Evolutionary conservation across 2,113 vertebrate species (phyloP).

Genomic region (Geococcyx californianus): DNA sequence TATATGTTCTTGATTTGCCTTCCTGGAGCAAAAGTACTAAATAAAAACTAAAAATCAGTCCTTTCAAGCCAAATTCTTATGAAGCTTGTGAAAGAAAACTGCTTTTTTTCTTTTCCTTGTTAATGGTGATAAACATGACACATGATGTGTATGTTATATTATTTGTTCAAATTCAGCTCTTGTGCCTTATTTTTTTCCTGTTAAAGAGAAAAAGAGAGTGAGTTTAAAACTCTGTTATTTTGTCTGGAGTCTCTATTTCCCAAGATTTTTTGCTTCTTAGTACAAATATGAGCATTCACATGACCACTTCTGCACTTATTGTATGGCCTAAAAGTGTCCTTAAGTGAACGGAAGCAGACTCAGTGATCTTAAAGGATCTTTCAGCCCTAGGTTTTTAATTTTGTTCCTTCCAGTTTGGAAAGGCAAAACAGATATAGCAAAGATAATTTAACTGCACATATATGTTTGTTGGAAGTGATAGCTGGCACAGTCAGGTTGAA

Average conservation of each 20-base stretch:
- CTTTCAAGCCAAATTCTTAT: background rate
- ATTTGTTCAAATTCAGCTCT: background rate
- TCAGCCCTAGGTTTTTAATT: background rate
- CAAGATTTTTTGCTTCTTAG: background rate
- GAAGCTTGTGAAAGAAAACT: background rate
- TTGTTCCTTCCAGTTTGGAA: background rate
- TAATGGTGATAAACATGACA: background rate
- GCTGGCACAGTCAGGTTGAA: background rate
- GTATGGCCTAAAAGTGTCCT: background rate
- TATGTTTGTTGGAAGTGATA: background rate
- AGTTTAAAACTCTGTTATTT: background rate
- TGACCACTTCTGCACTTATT: background rate
- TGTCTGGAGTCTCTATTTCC: background rate
- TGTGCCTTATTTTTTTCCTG: background rate
- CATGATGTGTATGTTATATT: fast-evolving
- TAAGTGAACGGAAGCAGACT: background rate
- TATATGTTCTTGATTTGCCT: background rate
- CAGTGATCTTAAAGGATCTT: background rate
- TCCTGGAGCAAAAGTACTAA: background rate
- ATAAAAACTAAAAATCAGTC: background rate
- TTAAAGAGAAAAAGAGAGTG: background rate
- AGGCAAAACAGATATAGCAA: background rate
- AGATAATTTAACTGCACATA: background rate
- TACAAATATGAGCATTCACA: background rate
- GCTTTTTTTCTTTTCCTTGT: background rate